Percentiles rank a stretch among this genome's conserved stretches.
Conservation (phyloP, 1,140 invertebrate species). For the Wiebesia pumilae region DNA sequence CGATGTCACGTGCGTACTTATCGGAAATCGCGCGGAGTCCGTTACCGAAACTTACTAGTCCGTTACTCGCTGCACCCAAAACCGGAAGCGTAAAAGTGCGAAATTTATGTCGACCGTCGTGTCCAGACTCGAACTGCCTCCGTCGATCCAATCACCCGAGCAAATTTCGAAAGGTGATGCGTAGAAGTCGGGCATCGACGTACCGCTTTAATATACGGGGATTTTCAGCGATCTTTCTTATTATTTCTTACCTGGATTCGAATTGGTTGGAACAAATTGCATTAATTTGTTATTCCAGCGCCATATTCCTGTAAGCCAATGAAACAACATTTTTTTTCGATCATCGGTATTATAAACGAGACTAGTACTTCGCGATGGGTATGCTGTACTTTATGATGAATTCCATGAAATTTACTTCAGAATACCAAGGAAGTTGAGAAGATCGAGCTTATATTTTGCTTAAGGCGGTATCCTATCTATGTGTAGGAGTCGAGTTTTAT, state of each 20-base stretch:
- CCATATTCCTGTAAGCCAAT: background rate
- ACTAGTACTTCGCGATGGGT: no score
- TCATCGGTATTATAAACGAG: background rate
- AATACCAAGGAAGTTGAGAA: no score
- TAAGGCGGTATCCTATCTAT: no score
- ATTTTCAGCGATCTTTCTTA: background rate
- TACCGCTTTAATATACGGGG: background rate
- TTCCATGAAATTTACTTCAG: background rate
- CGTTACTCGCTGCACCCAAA: no score
- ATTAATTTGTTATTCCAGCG: background rate
- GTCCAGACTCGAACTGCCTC: no score
- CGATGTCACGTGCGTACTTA: slow-evolving; percentile 1
- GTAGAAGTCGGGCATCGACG: background rate
- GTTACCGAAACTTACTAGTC: background rate
- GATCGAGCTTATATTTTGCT: no score
- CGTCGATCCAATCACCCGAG: slow-evolving; percentile 9
- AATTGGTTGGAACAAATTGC: background rate
- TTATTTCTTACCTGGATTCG: no score
- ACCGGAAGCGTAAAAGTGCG: background rate
- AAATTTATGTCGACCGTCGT: slow-evolving; percentile 16
- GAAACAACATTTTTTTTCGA: background rate
- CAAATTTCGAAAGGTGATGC: background rate
- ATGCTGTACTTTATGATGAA: background rate
- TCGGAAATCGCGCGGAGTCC: background rate
- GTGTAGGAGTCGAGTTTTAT: no score